Base-by-base conservation (phyloP, 1,140 invertebrate genomes). In the Leptonema lineaticorne region DNA sequence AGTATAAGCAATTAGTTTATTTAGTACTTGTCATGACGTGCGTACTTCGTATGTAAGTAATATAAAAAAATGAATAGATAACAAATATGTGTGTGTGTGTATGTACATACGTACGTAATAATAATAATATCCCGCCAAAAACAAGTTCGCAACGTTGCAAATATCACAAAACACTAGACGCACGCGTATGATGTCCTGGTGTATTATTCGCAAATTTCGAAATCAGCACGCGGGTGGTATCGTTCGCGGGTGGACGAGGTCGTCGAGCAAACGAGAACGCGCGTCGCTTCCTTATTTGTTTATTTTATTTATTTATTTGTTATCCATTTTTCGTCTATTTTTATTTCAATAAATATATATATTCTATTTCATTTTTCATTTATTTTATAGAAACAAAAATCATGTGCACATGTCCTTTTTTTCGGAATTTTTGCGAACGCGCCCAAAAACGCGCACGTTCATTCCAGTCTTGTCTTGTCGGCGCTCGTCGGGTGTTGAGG, bases 121-220 rank as follows among this genome's bases (percentile, higher is more conserved):
- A 33, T 33, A 33, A 6, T 6, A 6, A 33, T 33, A 48, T 48
- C 20, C 5, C 16, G 14, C 4, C 50, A 28, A 28, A 56, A 30
- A 30, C 33, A 67, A 67, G 59, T 69, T 69, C 64, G 70, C 70
- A 71, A 72, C 53, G 57, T 69, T 72, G 67, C 67, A 72, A 69
- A 70, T 58, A 22, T 62, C 28, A 28, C 30, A 37, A 46, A 57
- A 26, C 45, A 67, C 56, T 68, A n/a, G 30, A 8, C 37, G 33
- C 26, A 8, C 37, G 29, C 41, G 59, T 67, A 63, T 72, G 71
- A 26, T 53, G 28, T 50, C 71, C 71, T 69, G 66, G 58, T 72
- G 66, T 63, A 72, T 60, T 68, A 72, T 72, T 72, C 65, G 71
- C 71, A 64, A 72, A 72, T 72, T 69, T 67, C 71, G 68, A 63